Percentiles rank a stretch among this genome's conserved stretches.
Evolutionary conservation across 2,888 invertebrate genomes (phyloP).

Genomic region (Brenthis hecate): DNA sequence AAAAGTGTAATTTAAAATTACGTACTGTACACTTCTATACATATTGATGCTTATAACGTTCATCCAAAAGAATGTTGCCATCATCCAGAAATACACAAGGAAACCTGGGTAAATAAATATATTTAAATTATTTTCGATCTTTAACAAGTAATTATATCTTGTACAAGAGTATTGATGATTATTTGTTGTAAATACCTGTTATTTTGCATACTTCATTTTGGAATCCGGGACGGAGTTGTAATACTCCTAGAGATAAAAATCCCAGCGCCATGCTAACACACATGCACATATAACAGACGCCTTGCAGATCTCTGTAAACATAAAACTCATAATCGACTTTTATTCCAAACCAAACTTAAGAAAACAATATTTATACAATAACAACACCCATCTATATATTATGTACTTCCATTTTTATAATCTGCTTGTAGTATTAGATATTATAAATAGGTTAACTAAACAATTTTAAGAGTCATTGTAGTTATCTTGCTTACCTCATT

Average conservation of each 20-base stretch:
- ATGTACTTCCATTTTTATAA: neutral
- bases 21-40: slow-evolving; percentile 85
- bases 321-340: too few species aligned
- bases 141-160: neutral
- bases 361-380: too few species aligned
- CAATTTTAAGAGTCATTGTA: neutral
- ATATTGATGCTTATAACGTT: slow-evolving; percentile 86
- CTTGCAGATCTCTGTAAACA: slow-evolving; percentile 81
- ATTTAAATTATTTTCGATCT: slow-evolving; percentile 5
- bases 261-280: slow-evolving; percentile 83
- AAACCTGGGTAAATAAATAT: slow-evolving; percentile 68
- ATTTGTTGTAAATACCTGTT: slow-evolving; percentile 60
- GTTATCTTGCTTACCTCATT: slow-evolving; percentile 70
- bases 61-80: slow-evolving; percentile 88
- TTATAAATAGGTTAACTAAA: too few species aligned
- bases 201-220: slow-evolving; percentile 71
- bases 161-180: slow-evolving; percentile 1
- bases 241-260: slow-evolving; percentile 81
- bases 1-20: slow-evolving; percentile 40
- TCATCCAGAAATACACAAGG: slow-evolving; percentile 83
- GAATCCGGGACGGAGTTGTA: slow-evolving; percentile 75
- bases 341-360: too few species aligned
- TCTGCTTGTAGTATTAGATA: neutral
- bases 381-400: neutral
- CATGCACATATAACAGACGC: slow-evolving; percentile 84